Conservation (phyloP, 2,888 invertebrate genomes). For the Xanthorhoe spadicearia region DNA sequence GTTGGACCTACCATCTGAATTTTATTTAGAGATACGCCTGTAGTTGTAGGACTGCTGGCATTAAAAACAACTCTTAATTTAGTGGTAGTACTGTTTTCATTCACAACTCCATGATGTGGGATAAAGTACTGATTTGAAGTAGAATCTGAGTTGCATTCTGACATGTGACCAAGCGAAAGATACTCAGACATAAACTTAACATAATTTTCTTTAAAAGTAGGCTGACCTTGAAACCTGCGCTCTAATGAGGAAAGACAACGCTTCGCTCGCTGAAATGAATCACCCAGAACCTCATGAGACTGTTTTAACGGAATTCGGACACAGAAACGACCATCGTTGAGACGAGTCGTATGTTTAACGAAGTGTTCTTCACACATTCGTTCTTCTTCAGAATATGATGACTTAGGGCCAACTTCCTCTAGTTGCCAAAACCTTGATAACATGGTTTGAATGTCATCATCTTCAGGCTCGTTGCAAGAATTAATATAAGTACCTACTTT, state of each 20-base stretch:
- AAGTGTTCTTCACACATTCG: slow-evolving; percentile 45
- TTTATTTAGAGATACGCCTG: background rate
- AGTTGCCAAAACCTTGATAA: slow-evolving; percentile 38
- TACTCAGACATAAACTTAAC: slow-evolving; percentile 45
- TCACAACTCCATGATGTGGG: slow-evolving; percentile 35
- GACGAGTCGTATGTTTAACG: slow-evolving; percentile 43
- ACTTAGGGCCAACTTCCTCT: slow-evolving; percentile 33
- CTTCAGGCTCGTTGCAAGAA: background rate
- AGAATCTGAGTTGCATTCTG: slow-evolving; percentile 20
- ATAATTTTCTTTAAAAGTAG: slow-evolving; percentile 31
- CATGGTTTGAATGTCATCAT: slow-evolving; percentile 13
- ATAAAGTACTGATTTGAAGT: slow-evolving; percentile 9
- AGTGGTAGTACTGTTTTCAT: slow-evolving; percentile 34
- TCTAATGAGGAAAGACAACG: slow-evolving; percentile 26
- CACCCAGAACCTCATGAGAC: slow-evolving; percentile 34
- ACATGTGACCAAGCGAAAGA: slow-evolving; percentile 40
- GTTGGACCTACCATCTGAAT: slow-evolving; percentile 13
- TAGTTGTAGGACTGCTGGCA: slow-evolving; percentile 23
- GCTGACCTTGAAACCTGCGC: slow-evolving; percentile 8
- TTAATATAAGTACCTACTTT: slow-evolving; percentile 11
- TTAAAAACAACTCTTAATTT: too few species aligned
- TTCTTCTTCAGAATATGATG: slow-evolving; percentile 36
- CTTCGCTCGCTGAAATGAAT: slow-evolving; percentile 41
- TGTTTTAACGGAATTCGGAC: slow-evolving; percentile 44
- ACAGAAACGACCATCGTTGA: slow-evolving; percentile 44